Base-by-base conservation (phyloP, 2,797 vertebrate species). In the Astyanax mexicanus region DNA sequence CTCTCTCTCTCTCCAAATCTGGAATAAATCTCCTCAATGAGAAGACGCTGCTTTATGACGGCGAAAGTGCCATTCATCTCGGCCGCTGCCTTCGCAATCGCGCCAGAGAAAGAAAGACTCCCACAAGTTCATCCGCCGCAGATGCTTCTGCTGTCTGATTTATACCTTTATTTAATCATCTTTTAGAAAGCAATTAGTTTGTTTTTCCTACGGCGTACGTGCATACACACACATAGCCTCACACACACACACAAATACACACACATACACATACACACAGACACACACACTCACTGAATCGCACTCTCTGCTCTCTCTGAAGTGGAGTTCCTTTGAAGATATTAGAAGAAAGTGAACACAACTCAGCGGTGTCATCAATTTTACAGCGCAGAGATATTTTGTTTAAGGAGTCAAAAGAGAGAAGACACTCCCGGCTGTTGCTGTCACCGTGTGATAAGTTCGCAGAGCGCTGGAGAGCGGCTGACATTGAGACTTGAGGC, bases 311-410 rank as follows among this genome's bases (percentile, higher is more conserved):
- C 75, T 68, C 81, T 81, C 72, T 85, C 80, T 73, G 49, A 77
- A 79, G 69, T 76, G 52, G 61, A 75, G 21, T 73, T 79, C 72
- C 83, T 89, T 88, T 89, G 86, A 87, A 88, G 83, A 87, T 86
- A 80, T 89, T 84, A 85, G 85, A 84, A 71, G 69, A 87, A 86
- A 87, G 80, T 80, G 72, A 85, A 81, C 83, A 83, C 82, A 79
- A 74, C 83, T 85, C 82, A 57, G 78, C 75, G 35, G 77, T 86
- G 84, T 86, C 86, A 86, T 82, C 76, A 81, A 78, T 83, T 89
- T 85, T 72, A 80, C 69, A 75, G 80, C 54, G n/a, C 79, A 42
- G 77, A 64, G 44, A 81, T 87, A 85, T 88, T 86, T 88, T 86
- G 85, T 88, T 88, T 85, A 77, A 85, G 78, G 86, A 87, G 84